Evolutionary conservation across 2,113 vertebrate species (phyloP).

Genomic region (Laticauda colubrina): DNA sequence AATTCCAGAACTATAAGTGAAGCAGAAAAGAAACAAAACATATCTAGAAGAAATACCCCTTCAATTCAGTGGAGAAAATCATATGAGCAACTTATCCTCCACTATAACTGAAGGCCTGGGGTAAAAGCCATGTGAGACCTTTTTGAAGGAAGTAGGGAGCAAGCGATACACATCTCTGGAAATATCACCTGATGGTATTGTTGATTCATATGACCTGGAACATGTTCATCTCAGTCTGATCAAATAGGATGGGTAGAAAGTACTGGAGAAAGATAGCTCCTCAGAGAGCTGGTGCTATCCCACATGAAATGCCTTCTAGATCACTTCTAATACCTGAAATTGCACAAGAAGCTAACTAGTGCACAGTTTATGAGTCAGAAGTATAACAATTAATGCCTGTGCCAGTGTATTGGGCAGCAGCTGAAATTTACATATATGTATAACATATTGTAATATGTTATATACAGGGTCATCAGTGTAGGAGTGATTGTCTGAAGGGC

Average conservation of each 20-base stretch:
- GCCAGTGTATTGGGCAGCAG: not conserved
- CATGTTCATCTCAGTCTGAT: not conserved
- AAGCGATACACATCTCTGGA: not conserved
- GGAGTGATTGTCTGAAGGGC: not conserved
- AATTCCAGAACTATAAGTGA: not conserved
- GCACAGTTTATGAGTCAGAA: not conserved
- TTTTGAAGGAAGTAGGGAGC: not conserved
- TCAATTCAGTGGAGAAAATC: not conserved
- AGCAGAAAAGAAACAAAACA: not conserved
- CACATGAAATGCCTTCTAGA: not conserved
- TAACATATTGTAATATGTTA: not conserved
- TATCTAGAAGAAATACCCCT: not conserved
- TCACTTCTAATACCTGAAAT: not conserved
- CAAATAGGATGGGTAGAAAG: not conserved
- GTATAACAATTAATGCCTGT: not conserved
- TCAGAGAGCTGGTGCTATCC: not conserved
- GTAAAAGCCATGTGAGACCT: not conserved
- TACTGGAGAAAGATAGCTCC: not conserved
- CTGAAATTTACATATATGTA: not conserved
- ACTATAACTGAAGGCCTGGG: not conserved
- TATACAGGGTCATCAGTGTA: not conserved
- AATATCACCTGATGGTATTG: not conserved
- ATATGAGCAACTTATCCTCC: not conserved
- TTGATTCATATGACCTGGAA: not conserved
- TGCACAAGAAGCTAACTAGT: not conserved